Evolutionary conservation across 2,797 vertebrate genomes (phyloP).

Genomic region (Sebastes iracundus): DNA sequence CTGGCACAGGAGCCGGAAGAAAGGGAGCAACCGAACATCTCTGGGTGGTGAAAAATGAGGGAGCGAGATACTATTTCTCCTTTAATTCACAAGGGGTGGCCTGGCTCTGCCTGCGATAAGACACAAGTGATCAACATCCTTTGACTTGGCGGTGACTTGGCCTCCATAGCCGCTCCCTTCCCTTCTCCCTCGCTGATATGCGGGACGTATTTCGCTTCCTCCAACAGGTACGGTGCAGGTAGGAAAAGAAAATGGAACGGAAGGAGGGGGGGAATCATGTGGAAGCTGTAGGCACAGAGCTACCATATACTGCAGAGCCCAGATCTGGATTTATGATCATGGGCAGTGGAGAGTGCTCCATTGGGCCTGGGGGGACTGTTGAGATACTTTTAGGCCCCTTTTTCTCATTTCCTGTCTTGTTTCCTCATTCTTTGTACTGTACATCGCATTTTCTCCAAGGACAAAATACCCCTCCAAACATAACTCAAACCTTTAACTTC

Average conservation of each 20-base stretch:
- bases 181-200: slow-evolving; percentile 59
- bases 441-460: slow-evolving; percentile 52
- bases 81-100: slow-evolving; percentile 87
- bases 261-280: slow-evolving; percentile 33
- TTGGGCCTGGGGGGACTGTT: slow-evolving; percentile 37
- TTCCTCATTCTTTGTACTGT: slow-evolving; percentile 50
- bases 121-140: slow-evolving; percentile 85
- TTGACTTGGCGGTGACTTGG: slow-evolving; percentile 71
- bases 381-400: slow-evolving; percentile 52
- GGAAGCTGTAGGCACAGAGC: slow-evolving; percentile 36
- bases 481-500: slow-evolving; percentile 38
- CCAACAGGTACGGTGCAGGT: slow-evolving; percentile 58
- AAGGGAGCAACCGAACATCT: slow-evolving; percentile 77
- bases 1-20: slow-evolving; percentile 79
- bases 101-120: slow-evolving; percentile 83
- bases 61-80: slow-evolving; percentile 82
- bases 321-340: slow-evolving; percentile 75
- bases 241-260: slow-evolving; percentile 41
- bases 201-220: slow-evolving; percentile 54
- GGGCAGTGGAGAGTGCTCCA: slow-evolving; percentile 37
- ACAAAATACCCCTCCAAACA: slow-evolving; percentile 33
- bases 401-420: slow-evolving; percentile 59
- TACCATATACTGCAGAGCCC: slow-evolving; percentile 48
- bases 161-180: slow-evolving; percentile 25
- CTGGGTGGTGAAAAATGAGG: slow-evolving; percentile 84